Percentiles rank a stretch among this genome's conserved stretches.
Conservation (phyloP, 1,140 invertebrate species). For the Camponotus floridanus region DNA sequence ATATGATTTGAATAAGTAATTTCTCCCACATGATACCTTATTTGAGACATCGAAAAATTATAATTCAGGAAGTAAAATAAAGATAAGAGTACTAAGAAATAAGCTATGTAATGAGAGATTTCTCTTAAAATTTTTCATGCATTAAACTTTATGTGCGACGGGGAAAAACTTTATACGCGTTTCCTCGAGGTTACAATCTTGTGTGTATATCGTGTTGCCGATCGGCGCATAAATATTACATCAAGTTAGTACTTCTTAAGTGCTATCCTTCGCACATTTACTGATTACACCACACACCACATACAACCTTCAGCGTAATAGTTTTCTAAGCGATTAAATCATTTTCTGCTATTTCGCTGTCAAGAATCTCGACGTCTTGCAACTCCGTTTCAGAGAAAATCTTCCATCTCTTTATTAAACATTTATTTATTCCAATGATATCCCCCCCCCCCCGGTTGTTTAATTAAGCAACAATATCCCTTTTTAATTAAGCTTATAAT, state of each 20-base stretch:
- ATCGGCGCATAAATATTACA: slow-evolving; percentile 40
- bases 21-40: neutral
- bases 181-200: neutral
- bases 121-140: slow-evolving; percentile 1
- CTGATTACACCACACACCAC: slow-evolving; percentile 7
- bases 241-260: slow-evolving; percentile 40
- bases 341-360: slow-evolving; percentile 54
- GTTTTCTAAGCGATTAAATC: slow-evolving; percentile 54
- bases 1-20: no score
- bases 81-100: neutral
- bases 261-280: slow-evolving; percentile 32
- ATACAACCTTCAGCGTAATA: slow-evolving; percentile 45
- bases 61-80: neutral
- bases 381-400: neutral
- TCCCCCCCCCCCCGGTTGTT: no score
- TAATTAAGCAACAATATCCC: neutral
- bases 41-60: neutral
- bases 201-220: slow-evolving; percentile 35
- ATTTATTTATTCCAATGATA: neutral
- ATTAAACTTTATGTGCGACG: slow-evolving; percentile 16
- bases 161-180: neutral
- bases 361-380: neutral
- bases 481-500: neutral
- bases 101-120: neutral
- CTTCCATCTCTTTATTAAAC: slow-evolving; percentile 4